phyloP scores from a whole-genome alignment of 1,140 invertebrate genomes.

The Limonius californicus region DNA sequence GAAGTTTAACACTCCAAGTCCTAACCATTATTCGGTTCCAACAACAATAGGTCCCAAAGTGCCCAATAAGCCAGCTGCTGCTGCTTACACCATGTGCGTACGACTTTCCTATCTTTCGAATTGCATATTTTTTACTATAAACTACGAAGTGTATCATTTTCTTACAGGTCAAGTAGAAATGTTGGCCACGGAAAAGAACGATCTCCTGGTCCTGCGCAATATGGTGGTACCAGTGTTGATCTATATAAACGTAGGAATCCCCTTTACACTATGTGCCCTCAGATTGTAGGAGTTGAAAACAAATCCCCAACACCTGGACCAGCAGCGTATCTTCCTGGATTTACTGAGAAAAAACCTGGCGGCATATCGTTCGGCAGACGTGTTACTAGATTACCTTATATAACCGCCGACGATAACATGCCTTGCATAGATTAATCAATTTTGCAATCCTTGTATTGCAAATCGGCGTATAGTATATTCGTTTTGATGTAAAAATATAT shows the following conservation, averaged over 20 bases:
- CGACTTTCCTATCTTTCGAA: too few species aligned
- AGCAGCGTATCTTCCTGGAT: conserved; percentile 44
- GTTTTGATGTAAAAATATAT: too few species aligned
- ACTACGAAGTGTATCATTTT: too few species aligned
- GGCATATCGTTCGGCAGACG: conserved; percentile 40
- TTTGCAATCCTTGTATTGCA: too few species aligned
- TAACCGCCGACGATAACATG: conserved; percentile 41
- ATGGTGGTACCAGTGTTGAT: conserved; percentile 42
- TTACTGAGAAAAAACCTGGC: conserved; percentile 23
- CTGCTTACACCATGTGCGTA: conserved; percentile 52
- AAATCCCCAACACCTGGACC: conserved; percentile 46
- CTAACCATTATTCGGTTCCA: conserved; percentile 54
- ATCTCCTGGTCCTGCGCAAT: conserved; percentile 59
- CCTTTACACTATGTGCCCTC: conserved; percentile 45
- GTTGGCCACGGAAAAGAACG: conserved; percentile 18
- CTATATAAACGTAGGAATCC: conserved; percentile 41
- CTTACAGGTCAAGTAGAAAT: too few species aligned
- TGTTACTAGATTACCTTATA: conserved; percentile 34
- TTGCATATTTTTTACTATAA: too few species aligned
- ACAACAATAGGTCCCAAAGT: conserved; percentile 45
- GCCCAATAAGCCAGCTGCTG: conserved; percentile 43
- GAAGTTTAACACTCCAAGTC: conserved; percentile 52
- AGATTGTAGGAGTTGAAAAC: conserved; percentile 14
- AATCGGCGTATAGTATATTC: too few species aligned
- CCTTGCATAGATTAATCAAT: conserved; percentile 32